Conservation (phyloP, 1,140 invertebrate genomes). For the Arion vulgaris region DNA sequence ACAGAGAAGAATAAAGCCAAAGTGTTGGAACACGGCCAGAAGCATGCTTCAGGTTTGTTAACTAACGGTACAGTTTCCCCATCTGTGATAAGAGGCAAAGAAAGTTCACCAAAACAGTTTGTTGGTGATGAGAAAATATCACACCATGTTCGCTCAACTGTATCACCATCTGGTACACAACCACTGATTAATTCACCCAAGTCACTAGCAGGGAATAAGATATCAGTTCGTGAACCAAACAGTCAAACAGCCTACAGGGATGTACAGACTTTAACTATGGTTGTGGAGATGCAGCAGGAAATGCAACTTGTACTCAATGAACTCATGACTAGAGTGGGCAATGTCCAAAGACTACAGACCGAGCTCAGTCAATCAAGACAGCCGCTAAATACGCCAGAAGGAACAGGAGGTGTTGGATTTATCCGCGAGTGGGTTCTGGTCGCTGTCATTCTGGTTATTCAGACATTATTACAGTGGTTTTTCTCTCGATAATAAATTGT, state of each 20-base stretch:
- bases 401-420: conserved; percentile 13
- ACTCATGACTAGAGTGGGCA: not conserved
- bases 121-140: not conserved
- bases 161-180: not conserved
- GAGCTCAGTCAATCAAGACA: not conserved
- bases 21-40: not conserved
- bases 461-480: conserved; percentile 64
- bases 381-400: not conserved
- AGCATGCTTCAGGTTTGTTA: not conserved
- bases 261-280: not conserved
- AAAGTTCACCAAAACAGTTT: not conserved
- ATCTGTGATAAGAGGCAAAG: not conserved
- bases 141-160: not conserved
- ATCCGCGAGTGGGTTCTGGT: conserved; percentile 59
- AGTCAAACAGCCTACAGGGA: not conserved
- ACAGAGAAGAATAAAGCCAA: not conserved
- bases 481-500: conserved; percentile 33
- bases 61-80: not conserved
- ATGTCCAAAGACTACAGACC: not conserved
- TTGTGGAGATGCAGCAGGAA: conserved; percentile 35
- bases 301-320: conserved; percentile 15
- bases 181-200: not conserved
- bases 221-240: not conserved
- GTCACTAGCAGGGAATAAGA: not conserved
- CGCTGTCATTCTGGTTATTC: conserved; percentile 58